Base-by-base conservation (phyloP, 92 coral and sea anemone genomes). In the Chrysogorgia sp. region DNA sequence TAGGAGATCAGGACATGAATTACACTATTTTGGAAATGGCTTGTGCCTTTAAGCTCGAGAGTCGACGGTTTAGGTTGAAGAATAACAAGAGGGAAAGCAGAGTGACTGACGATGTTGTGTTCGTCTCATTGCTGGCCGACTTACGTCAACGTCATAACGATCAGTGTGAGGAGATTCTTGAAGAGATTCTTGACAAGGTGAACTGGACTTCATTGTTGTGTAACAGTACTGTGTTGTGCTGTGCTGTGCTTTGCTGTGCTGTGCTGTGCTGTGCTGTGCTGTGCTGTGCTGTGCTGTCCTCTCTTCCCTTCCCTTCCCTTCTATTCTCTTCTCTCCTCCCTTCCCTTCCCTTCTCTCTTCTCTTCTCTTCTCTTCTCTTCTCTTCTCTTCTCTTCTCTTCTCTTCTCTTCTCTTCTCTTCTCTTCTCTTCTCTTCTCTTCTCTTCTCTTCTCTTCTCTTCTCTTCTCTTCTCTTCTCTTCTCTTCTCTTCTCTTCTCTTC, bases 21-120 rank as follows among this genome's bases (percentile, higher is more conserved):
- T 75, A 86, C 33, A 96, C 92, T 53, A 87, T 94, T 40, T 82
- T 94, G 55, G 98, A 94, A 88, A 91, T 94, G 98, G 98, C 97
- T 0, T 74, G 92, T 6, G 96, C 94, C 8, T 94, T 87, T 83
- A 90, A 93, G 75, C 87, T 94, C 33, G 97, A 89, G 65, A 88
- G 90, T 61, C 89, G 86, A 15, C 92, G 96, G 2, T 71, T 62
- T 67, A 85, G 90, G 65, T 26, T 91, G 85, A 60, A 67, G 47
- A 82, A 45, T 35, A 74, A 81, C 62, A 82, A 83, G 56, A 88
- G 77, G 47, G 77, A 81, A 26, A n/a, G 48, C 53, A 88, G 83
- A 13, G 67, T 80, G 28, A 83, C 83, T 43, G 93, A 91, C 30
- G 97, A 89, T 7, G 92, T 79, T 32, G 92, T 90, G 17, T 90